Percentiles rank a stretch among this genome's conserved stretches.
These are phyloP conservation scores for Onchidella celtica DNA, from an alignment of 2,888 invertebrate species.

Conservation along the genomic window DNA sequence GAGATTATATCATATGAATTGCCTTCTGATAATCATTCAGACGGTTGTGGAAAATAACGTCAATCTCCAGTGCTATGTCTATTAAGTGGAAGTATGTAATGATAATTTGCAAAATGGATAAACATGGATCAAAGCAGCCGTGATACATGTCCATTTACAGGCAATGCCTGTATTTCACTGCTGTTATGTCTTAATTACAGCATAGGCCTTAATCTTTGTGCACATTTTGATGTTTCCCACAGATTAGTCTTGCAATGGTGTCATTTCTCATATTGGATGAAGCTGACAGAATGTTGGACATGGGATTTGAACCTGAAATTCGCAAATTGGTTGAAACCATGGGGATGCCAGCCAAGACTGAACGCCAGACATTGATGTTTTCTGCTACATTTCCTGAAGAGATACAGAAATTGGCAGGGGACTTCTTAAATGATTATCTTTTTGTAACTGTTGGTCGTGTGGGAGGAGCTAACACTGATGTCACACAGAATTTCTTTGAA, in stretches of 20 bases:
- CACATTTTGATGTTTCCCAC: no score
- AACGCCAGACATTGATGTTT: slow-evolving; percentile 86
- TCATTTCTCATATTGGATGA: slow-evolving; percentile 89
- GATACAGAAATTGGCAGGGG: slow-evolving; percentile 89
- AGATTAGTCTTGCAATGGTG: slow-evolving; percentile 82
- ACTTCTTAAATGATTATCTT: slow-evolving; percentile 89
- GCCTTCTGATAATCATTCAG: no score
- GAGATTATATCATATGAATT: no score
- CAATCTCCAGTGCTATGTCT: no score
- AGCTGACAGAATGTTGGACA: slow-evolving; percentile 90
- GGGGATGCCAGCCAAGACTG: slow-evolving; percentile 74
- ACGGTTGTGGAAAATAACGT: no score
- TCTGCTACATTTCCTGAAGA: slow-evolving; percentile 88
- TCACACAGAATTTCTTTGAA: slow-evolving; percentile 86
- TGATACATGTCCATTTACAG: no score
- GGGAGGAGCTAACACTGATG: slow-evolving; percentile 95
- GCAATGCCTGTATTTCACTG: no score
- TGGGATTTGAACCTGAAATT: slow-evolving; percentile 84
- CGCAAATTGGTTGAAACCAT: slow-evolving; percentile 70
- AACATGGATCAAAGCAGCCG: no score
- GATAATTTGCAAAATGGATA: no score
- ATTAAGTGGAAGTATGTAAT: no score
- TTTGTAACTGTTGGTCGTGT: slow-evolving; percentile 95
- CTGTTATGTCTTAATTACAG: no score
- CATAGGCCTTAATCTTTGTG: no score